These are phyloP conservation scores for Oxycera nigricornis DNA, from an alignment of 2,888 invertebrate genomes.

Conservation along the genomic window DNA sequence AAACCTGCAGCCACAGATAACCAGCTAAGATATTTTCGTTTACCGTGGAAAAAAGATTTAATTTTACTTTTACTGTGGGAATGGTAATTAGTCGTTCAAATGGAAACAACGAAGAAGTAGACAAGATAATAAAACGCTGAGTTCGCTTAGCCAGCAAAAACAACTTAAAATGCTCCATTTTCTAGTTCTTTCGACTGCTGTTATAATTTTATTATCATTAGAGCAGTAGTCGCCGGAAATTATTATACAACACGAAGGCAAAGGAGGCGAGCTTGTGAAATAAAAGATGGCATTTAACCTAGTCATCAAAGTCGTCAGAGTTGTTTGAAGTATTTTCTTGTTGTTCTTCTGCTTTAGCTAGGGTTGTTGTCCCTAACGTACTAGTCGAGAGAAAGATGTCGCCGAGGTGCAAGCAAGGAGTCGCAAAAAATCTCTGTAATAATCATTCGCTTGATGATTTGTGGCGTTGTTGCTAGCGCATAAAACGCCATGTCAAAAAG, in stretches of 20 bases:
- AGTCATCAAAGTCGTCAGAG: neutral
- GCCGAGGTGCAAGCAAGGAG: neutral
- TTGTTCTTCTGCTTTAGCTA: neutral
- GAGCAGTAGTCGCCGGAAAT: conserved; percentile 16
- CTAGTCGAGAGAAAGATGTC: neutral
- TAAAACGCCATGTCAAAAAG: neutral
- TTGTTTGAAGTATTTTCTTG: neutral
- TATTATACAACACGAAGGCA: neutral
- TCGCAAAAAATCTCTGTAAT: neutral
- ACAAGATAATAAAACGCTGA: neutral
- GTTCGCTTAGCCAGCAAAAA: neutral
- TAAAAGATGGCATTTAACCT: neutral
- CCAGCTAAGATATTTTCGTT: conserved; percentile 10
- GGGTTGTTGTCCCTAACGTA: no score
- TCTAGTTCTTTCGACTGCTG: neutral
- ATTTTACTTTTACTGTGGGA: conserved; percentile 32
- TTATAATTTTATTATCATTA: conserved; percentile 8
- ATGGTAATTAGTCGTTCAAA: conserved; percentile 20
- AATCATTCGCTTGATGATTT: conserved; percentile 5
- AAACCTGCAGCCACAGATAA: no score
- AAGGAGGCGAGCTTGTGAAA: neutral
- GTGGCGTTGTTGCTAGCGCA: neutral
- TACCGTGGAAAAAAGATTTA: conserved; percentile 7
- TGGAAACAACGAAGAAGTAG: neutral
- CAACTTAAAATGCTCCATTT: neutral